Base-by-base conservation (phyloP, 1,140 invertebrate species). In the silkworm (Bombyx mori) region DNA sequence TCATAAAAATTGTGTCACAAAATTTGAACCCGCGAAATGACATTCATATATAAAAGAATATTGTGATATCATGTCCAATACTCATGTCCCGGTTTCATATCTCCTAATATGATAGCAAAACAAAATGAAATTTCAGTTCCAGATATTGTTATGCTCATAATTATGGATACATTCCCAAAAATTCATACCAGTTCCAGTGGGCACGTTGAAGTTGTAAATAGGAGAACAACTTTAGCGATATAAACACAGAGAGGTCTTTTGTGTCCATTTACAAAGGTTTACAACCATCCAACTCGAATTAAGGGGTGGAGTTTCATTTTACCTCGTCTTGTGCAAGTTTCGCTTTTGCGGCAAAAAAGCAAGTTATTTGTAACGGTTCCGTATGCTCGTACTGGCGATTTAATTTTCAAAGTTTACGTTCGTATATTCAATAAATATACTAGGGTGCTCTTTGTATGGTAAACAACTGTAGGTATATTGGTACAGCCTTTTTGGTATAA, bases 211-310 rank as follows among this genome's bases (percentile, higher is more conserved):
- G 43, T 54, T 45, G 53, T 54, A 56, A 48, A 58, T 56, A 63
- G 42, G 55, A 54, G 49, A 35, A 57, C 9, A 53, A 56, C 53
- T 54, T 56, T 53, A 47, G 53, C 43, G 45, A 52, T 58, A 59
- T 49, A 44, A 52, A 56, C 12, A 43, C 51, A 44, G 18, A 44
- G 54, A 53, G 49, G 54, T 55, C 53, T 66, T 58, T 50, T 60
- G 55, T 66, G 43, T 55, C 55, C 54, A 48, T 56, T 61, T 60
- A 60, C 63, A 62, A 62, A 60, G 52, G 60, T 22, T 55, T 55
- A 12, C 50, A 51, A 51, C 50, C 22, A 58, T 53, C 50, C 45
- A 56, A 56, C 48, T 54, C 10, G 54, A 63, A 61, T 63, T 63
- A 59, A 57, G 57, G 54, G 57, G 54, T 44, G 56, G 12, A 22